Base-by-base conservation (phyloP, 2,113 vertebrate genomes). In the Atherinomorus stipes region DNA sequence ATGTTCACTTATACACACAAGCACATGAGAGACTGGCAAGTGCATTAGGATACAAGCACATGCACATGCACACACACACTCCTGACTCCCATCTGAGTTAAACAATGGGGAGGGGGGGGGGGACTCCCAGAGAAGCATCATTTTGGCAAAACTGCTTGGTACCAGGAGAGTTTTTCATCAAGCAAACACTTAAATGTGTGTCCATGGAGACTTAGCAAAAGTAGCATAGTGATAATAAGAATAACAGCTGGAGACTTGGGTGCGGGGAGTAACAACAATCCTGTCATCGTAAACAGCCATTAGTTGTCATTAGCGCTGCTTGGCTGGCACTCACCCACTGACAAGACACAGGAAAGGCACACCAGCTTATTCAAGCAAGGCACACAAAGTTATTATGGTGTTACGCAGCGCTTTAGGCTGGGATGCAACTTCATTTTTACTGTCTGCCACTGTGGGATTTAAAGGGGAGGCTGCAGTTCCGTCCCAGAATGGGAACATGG, bases 201-300 rank as follows among this genome's bases (percentile, higher is more conserved):
- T 86, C 81, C 84, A 76, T 60, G 58, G 83, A 84, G 88, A 86
- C 73, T 77, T 85, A 85, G 86, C 78, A 81, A 81, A 85, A 84
- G 83, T 81, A 66, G 83, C 40, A 52, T 50, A 60, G 74, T 79
- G 69, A 73, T 80, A 51, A 82, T 86, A 74, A 85, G 72, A 87
- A 86, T 68, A 89, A 76, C 87, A 90, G 85, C 88, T 88, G 89
- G 90, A 86, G 83, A 85, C 67, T 69, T 45, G 76, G 51, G 67
- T 57, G 73, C 11, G 19, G 52, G 19, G 34, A 68, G 19, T 86
- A 84, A 84, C 86, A 89, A 82, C 74, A 71, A 80, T 83, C 79
- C 87, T 80, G 80, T 88, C 90, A 89, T 78, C 66, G 42, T 90
- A 89, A 91, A 92, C 87, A 91, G 86, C 85, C 91, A 90, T 91